Evolutionary conservation across 2,888 invertebrate species (phyloP).

Genomic region (Lasioglossum oenotherae): DNA sequence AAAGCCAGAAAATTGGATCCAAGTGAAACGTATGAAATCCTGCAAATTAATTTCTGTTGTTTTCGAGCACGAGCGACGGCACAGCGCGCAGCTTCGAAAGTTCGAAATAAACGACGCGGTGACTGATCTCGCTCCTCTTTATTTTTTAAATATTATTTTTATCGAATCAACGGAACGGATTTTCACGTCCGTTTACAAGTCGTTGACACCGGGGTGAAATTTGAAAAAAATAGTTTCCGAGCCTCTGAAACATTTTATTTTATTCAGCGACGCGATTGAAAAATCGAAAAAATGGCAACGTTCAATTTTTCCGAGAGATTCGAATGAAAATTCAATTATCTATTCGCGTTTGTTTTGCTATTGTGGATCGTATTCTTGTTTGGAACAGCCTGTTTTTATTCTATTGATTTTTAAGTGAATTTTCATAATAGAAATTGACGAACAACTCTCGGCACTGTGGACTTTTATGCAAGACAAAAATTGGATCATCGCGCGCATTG

Average conservation of each 20-base stretch:
- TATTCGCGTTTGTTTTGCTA: not conserved
- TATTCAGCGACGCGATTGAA: no score
- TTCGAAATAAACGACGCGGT: slow-evolving; percentile 5
- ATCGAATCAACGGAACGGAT: slow-evolving; percentile 11
- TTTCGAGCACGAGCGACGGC: not conserved
- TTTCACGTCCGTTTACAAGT: not conserved
- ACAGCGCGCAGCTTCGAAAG: slow-evolving; percentile 13
- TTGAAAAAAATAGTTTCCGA: not conserved
- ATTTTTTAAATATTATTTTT: not conserved
- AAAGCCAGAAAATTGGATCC: not conserved
- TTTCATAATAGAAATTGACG: not conserved
- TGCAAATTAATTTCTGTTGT: not conserved
- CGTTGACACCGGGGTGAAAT: slow-evolving; percentile 1
- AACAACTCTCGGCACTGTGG: no score
- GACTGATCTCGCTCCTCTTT: slow-evolving; percentile 7
- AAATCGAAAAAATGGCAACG: not conserved
- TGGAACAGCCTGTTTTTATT: not conserved
- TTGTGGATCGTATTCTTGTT: no score
- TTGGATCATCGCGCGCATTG: fast-evolving
- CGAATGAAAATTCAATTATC: not conserved
- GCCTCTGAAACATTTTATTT: not conserved
- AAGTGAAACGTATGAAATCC: not conserved
- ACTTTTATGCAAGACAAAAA: no score
- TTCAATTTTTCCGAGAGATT: not conserved
- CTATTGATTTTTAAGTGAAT: not conserved